phyloP scores from a whole-genome alignment of 2,888 invertebrate species.

The Camponotus fellah region DNA sequence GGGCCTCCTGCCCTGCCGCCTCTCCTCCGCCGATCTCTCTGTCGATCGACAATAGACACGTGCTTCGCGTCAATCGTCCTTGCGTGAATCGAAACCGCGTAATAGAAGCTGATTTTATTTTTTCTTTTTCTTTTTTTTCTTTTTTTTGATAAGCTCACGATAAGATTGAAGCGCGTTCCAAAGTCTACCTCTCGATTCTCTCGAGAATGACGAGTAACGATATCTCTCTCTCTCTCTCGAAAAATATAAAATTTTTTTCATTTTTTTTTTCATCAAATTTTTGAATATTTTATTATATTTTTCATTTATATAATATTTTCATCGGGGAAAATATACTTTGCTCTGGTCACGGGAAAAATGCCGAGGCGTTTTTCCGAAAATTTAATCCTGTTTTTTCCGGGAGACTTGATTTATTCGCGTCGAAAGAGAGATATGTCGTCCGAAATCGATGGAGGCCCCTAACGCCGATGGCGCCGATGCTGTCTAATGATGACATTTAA shows the following conservation, averaged over 20 bases:
- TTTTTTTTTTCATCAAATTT: not conserved
- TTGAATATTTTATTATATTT: too few species aligned
- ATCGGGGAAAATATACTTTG: not conserved
- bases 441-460: slow-evolving; percentile 76
- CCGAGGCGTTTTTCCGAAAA: not conserved
- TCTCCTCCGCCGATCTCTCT: not conserved
- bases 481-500: slow-evolving; percentile 86
- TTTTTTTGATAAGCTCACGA: not conserved
- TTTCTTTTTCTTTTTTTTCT: not conserved
- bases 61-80: not conserved
- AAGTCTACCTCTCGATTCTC: too few species aligned
- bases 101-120: not conserved
- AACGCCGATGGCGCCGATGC: slow-evolving; percentile 80
- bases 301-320: too few species aligned
- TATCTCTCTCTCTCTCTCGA: too few species aligned
- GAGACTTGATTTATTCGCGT: slow-evolving; percentile 83
- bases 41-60: not conserved
- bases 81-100: not conserved
- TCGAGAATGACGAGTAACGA: too few species aligned
- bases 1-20: slow-evolving; percentile 41
- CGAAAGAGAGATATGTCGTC: slow-evolving; percentile 75
- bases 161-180: not conserved
- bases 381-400: not conserved
- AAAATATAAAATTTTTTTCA: too few species aligned
- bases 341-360: not conserved